Evolutionary conservation across 2,888 invertebrate species (phyloP), one percentile per base, ranked within the genome.

Genomic region (Nemotelus nigrinus): DNA sequence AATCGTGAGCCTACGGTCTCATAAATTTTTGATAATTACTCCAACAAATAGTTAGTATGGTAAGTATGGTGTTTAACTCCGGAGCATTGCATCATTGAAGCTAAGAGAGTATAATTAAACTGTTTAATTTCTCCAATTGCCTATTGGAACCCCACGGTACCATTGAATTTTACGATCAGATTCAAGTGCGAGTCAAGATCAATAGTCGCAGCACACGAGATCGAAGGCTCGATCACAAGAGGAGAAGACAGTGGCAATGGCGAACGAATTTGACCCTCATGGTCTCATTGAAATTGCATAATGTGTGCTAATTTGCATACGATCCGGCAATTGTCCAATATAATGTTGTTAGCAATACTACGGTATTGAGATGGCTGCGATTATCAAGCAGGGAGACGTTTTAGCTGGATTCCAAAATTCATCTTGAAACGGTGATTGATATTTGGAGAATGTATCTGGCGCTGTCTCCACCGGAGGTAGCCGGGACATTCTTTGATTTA

Each of bases 261-360:
- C 50, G 41, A 68, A 39, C 50, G 68, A 68, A 25, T 47, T 68
- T 68, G 68, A 68, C 68, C 68, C 68, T 68, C 68, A 41, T 25
- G 48, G 68, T 3, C 48, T 4, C 48, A 68, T 25, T 50, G 25
- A 68, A 68, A 68, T 68, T 68, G 50, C 68, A 50, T 50, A 68
- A 68, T 48, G 48, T 48, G 50, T 48, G 39, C 63, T n/a, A 50
- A 68, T 68, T 68, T 68, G 68, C 68, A 68, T 68, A 68, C 43
- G 50, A 41, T n/a, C 50, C 25, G 50, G 50, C 68, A 48, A 68
- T 50, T 68, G 68, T 50, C 68, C 68, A 48, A 68, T 63, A 63
- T 63, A 43, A 63, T 41, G 63, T 63, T 63, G 63, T 2, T 43
- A 63, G 39, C 63, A 63, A 43, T 43, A 25, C 63, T 63, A 63